These are phyloP conservation scores for Heliconius hewitsoni DNA, from an alignment of 1,140 invertebrate genomes.

Conservation along the genomic window DNA sequence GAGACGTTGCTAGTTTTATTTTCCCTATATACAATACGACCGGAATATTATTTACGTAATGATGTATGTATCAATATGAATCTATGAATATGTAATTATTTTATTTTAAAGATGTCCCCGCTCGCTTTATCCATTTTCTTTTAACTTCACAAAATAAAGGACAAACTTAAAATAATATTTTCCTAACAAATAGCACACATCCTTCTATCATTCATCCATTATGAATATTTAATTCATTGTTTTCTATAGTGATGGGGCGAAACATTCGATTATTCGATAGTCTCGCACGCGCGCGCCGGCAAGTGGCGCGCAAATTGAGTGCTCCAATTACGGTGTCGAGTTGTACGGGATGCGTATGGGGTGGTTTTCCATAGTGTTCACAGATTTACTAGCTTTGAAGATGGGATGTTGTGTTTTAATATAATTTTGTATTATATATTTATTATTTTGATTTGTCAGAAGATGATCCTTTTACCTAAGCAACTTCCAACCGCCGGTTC, in stretches of 20 bases:
- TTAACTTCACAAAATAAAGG: no score
- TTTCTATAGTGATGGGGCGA: conserved; percentile 51
- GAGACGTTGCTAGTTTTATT: no score
- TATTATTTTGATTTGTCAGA: no score
- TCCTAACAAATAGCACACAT: background rate
- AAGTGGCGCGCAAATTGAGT: conserved; percentile 77
- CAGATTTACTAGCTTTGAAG: background rate
- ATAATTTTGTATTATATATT: no score
- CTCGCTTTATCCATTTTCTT: no score
- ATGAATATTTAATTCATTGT: conserved; percentile 53
- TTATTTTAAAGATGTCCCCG: no score
- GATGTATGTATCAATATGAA: no score
- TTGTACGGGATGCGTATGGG: conserved; percentile 42
- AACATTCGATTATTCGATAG: conserved; percentile 61
- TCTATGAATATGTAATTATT: no score
- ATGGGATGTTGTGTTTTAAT: background rate
- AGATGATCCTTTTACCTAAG: no score
- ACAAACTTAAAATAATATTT: background rate
- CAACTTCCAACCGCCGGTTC: no score
- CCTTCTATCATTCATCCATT: conserved; percentile 33
- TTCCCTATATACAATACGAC: no score
- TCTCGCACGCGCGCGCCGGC: conserved; percentile 59
- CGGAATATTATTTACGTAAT: no score
- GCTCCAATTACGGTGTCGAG: conserved; percentile 76
- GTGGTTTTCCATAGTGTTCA: conserved; percentile 8